Evolutionary conservation across 2,113 vertebrate genomes (phyloP), one percentile per base, ranked within the genome.

Genomic region (Chroicocephalus ridibundus): DNA sequence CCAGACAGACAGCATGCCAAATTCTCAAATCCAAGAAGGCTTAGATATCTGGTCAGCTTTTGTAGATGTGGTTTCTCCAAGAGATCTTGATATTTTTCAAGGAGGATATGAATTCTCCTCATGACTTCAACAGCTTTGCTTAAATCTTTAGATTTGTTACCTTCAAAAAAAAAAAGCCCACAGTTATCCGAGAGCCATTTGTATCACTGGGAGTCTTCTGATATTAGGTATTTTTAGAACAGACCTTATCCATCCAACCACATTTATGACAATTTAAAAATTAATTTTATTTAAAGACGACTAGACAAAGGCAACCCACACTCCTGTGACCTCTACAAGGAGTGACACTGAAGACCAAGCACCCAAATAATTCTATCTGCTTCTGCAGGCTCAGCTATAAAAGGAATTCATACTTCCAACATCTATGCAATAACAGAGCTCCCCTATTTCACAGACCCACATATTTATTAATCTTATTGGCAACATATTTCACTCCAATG

Each of bases 31-130:
- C 98, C 97, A 94, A 98, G 96, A 64, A 94, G 84, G 11, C 27
- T 89, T 58, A 98, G 97, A 60, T 84, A 98, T 76, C 19, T 91
- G 54, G 82, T 92, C 89, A 98, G 94, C 47, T 95, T 52, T 17
- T 93, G 61, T 49, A 40, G 40, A 75, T 98, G 97, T 49, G 52
- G 10, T 57, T 97, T 93, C 76, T 98, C 82, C 64, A 98, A 69
- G 55, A 97, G 51, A 70, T 98, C 97, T 49, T 96, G 55, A 38
- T 98, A 95, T 74, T 97, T 98, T 55, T 96, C 97, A 90, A 98
- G 78, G 34, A 98, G 88, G 51, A 91, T 97, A 29, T 98, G 97
- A 85, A 98, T 97, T 79, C 97, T 97, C 95, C 94, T 98, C 98
- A 98, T 98, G 71, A 98, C 95, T 61, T 98, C 81, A 75, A 97